Evolutionary conservation across 92 coral and sea anemone genomes (phyloP).

Genomic region (Palythoa caribaeorum): DNA sequence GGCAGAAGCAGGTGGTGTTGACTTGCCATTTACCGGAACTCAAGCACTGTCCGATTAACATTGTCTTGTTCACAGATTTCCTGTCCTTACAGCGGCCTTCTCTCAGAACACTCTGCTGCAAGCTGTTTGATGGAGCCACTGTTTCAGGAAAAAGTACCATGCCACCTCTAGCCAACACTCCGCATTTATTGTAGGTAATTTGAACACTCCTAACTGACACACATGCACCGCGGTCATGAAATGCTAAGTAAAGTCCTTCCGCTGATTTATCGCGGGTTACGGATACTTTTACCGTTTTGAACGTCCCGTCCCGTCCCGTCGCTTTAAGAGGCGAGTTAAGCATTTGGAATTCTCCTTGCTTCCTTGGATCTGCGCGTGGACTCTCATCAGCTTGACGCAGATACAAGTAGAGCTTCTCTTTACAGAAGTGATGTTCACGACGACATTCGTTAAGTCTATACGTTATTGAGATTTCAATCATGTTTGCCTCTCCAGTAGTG

Average conservation of each 20-base stretch:
- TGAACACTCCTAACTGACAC: not conserved
- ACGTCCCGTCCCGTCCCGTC: not conserved
- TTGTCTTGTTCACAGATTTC: conserved; percentile 29
- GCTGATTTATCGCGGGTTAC: not conserved
- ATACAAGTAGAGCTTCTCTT: not conserved
- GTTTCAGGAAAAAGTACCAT: conserved; percentile 16
- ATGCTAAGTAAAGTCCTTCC: conserved; percentile 13
- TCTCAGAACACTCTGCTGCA: not conserved
- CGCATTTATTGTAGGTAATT: conserved; percentile 16
- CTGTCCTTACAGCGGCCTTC: conserved; percentile 18
- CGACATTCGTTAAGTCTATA: not conserved
- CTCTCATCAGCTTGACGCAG: not conserved
- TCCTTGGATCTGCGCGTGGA: not conserved
- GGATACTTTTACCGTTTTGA: not conserved
- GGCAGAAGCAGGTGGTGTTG: conserved; percentile 5
- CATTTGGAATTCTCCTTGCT: not conserved
- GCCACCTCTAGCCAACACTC: conserved; percentile 6
- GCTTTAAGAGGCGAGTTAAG: not conserved
- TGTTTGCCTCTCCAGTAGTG: not conserved
- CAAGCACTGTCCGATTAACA: conserved; percentile 20
- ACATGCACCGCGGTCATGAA: conserved; percentile 40
- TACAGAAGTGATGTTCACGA: not conserved
- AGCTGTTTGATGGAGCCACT: not conserved
- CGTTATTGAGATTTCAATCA: conserved; percentile 30
- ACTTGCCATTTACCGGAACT: conserved; percentile 22